Evolutionary conservation across 2,888 invertebrate species (phyloP).

Genomic region (Leptura quadrifasciata): DNA sequence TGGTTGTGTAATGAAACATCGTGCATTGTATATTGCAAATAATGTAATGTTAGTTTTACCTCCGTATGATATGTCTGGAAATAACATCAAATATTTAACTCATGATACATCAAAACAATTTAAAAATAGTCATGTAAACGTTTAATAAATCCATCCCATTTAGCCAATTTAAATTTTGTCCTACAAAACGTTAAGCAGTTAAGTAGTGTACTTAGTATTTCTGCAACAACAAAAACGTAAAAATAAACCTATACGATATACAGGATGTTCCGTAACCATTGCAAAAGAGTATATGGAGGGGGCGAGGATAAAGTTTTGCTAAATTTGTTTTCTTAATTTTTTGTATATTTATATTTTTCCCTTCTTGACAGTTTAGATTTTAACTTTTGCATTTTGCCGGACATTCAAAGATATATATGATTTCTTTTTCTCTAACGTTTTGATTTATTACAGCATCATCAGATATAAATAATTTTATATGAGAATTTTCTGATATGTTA

Average conservation of each 20-base stretch:
- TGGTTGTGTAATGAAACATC: not conserved
- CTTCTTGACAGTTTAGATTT: too few species aligned
- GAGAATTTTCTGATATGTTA: too few species aligned
- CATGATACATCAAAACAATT: slow-evolving; percentile 4
- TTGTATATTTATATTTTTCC: too few species aligned
- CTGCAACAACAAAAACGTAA: not conserved
- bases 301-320: too few species aligned
- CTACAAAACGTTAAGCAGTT: not conserved
- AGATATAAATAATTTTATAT: too few species aligned
- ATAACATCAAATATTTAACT: slow-evolving; percentile 4
- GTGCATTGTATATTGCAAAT: not conserved
- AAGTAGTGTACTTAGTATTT: not conserved
- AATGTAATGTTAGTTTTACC: slow-evolving; percentile 3
- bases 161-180: not conserved
- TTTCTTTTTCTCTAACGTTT: too few species aligned
- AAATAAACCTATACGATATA: not conserved
- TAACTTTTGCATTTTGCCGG: too few species aligned
- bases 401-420: too few species aligned
- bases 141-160: not conserved
- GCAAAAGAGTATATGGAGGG: too few species aligned
- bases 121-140: not conserved
- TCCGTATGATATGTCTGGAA: not conserved
- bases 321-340: too few species aligned
- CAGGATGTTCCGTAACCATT: too few species aligned
- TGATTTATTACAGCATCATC: too few species aligned